Percentiles rank a stretch among this genome's conserved stretches.
These are phyloP conservation scores for Hydra vulgaris DNA, from an alignment of 30 jellyfish, hydroid and myxozoan species.

Conservation along the genomic window DNA sequence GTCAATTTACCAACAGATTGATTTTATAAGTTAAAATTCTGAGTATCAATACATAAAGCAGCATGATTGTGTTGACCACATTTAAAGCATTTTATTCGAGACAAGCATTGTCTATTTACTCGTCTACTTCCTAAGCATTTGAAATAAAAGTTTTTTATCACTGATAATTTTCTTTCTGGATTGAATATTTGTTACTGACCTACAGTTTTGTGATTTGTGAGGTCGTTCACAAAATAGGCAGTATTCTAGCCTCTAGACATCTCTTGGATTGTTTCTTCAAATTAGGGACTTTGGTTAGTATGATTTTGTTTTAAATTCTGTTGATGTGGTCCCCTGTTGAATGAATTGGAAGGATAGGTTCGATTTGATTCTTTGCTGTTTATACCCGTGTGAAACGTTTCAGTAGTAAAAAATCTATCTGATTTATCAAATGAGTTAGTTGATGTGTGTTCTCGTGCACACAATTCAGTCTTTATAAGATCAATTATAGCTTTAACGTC, in stretches of 20 bases:
- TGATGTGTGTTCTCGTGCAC: slow-evolving; percentile 31
- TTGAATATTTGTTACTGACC: neutral
- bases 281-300: neutral
- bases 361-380: neutral
- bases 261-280: neutral
- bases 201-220: neutral
- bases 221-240: neutral
- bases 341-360: neutral
- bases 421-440: neutral
- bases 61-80: neutral
- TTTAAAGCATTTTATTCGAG: slow-evolving; percentile 3
- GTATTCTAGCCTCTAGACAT: neutral
- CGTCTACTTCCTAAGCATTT: neutral
- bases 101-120: neutral
- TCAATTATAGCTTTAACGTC: slow-evolving; percentile 21
- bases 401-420: neutral
- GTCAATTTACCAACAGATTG: neutral
- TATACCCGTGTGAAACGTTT: neutral
- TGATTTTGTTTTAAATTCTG: neutral
- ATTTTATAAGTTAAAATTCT: neutral
- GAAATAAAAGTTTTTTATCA: neutral
- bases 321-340: neutral
- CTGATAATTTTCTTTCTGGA: neutral
- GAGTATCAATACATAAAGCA: neutral
- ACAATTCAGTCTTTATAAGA: slow-evolving; percentile 24